phyloP scores from a whole-genome alignment of 2,888 invertebrate species.

The Rhagium mordax region DNA sequence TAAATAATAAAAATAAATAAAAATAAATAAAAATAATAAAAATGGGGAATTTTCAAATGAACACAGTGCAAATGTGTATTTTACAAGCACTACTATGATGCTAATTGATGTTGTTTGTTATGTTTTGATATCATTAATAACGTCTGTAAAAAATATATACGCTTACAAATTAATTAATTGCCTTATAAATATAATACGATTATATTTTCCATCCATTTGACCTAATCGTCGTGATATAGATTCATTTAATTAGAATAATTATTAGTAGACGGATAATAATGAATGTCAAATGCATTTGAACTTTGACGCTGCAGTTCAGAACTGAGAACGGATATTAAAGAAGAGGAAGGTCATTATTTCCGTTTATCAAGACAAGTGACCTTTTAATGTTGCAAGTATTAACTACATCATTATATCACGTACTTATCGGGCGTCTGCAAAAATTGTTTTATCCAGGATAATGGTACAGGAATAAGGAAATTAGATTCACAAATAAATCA shows the following conservation, averaged over 20 bases:
- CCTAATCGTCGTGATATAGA: slow-evolving; percentile 5
- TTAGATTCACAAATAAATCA: too few species aligned
- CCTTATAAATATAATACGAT: background rate
- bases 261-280: slow-evolving; percentile 20
- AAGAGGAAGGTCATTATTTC: slow-evolving; percentile 36
- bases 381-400: slow-evolving; percentile 17
- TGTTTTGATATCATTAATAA: background rate
- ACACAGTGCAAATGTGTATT: too few species aligned
- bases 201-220: slow-evolving; percentile 5
- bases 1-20: too few species aligned
- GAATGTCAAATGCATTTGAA: slow-evolving; percentile 33
- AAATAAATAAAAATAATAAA: too few species aligned
- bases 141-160: background rate
- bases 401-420: slow-evolving; percentile 7
- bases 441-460: slow-evolving; percentile 9
- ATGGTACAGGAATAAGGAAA: slow-evolving; percentile 1
- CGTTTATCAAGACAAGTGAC: slow-evolving; percentile 32
- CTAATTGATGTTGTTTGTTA: background rate
- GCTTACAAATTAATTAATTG: background rate
- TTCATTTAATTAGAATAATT: slow-evolving; percentile 17
- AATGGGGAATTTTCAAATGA: too few species aligned
- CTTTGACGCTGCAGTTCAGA: slow-evolving; percentile 21
- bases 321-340: slow-evolving; percentile 19
- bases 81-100: too few species aligned
- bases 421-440: slow-evolving; percentile 2